Conservation (phyloP, 2,113 vertebrate species). For the Poecile atricapillus region DNA sequence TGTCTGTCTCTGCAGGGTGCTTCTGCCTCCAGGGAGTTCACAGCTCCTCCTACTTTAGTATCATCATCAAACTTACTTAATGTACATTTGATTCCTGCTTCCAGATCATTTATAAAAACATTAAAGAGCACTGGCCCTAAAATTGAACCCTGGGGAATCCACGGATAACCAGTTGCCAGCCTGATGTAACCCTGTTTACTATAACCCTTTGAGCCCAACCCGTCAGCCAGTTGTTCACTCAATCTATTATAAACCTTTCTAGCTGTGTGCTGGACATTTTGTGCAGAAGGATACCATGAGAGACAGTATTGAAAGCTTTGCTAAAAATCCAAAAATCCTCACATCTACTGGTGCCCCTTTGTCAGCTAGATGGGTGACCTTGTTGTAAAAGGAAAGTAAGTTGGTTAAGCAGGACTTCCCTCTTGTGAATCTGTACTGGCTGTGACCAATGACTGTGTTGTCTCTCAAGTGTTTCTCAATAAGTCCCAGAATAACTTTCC, state of each 20-base stretch:
- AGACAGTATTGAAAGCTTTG: not conserved
- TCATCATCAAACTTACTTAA: not conserved
- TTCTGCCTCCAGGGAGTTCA: not conserved
- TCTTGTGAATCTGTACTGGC: not conserved
- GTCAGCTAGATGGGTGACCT: not conserved
- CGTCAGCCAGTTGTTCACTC: not conserved
- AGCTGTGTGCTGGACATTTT: not conserved
- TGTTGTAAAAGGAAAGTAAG: not conserved
- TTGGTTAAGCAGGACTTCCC: not conserved
- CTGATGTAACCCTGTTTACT: not conserved
- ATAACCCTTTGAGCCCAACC: not conserved
- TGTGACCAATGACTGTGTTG: not conserved
- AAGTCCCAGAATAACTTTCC: not conserved
- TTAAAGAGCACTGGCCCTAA: not conserved
- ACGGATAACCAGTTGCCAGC: not conserved
- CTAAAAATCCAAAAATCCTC: not conserved
- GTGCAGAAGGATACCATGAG: not conserved
- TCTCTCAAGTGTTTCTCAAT: not conserved
- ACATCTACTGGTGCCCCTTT: not conserved
- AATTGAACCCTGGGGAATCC: not conserved
- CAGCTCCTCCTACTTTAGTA: not conserved
- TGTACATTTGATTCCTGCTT: not conserved
- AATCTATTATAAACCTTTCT: not conserved
- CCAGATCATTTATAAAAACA: not conserved
- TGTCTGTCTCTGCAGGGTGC: not conserved